A percentile compares a stretch with the other conserved stretches of the same genome.
Evolutionary conservation across 2,797 vertebrate species (phyloP).

Genomic region (Microctenopoma stevenorrisi): DNA sequence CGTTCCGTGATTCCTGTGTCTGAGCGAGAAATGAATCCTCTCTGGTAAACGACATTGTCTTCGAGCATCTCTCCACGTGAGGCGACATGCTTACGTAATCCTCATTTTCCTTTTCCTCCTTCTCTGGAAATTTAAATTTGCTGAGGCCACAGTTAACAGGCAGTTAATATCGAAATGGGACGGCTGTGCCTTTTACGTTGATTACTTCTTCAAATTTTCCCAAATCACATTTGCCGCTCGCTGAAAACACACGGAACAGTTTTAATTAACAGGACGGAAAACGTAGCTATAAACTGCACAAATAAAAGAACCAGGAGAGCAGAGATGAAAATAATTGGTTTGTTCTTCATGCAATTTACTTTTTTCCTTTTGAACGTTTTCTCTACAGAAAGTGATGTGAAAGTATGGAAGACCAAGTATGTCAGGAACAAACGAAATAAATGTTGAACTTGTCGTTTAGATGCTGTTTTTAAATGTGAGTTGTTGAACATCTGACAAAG

Average conservation of each 20-base stretch:
- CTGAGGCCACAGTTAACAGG: slow-evolving; percentile 16
- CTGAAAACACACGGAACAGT: background rate
- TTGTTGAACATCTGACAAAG: no score
- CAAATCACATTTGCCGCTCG: slow-evolving; percentile 10
- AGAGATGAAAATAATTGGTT: slow-evolving; percentile 7
- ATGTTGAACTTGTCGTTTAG: no score
- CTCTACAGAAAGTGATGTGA: background rate
- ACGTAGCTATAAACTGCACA: background rate
- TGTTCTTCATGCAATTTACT: background rate
- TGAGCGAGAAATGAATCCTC: slow-evolving; percentile 17
- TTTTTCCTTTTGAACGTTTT: background rate
- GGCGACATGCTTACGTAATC: slow-evolving; percentile 18
- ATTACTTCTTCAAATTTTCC: slow-evolving; percentile 32
- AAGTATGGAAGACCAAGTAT: background rate
- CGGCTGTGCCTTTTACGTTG: slow-evolving; percentile 28
- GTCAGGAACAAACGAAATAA: background rate
- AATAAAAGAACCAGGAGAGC: slow-evolving; percentile 1
- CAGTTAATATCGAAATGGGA: slow-evolving; percentile 28
- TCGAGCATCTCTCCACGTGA: background rate
- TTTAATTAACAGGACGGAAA: slow-evolving; percentile 1
- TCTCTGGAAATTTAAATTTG: slow-evolving; percentile 9
- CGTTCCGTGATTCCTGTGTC: no score
- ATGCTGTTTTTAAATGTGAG: no score
- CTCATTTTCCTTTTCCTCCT: slow-evolving; percentile 6
- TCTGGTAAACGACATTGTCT: slow-evolving; percentile 4